Conservation (phyloP, 2,888 invertebrate genomes). For the Sicus ferrugineus region DNA sequence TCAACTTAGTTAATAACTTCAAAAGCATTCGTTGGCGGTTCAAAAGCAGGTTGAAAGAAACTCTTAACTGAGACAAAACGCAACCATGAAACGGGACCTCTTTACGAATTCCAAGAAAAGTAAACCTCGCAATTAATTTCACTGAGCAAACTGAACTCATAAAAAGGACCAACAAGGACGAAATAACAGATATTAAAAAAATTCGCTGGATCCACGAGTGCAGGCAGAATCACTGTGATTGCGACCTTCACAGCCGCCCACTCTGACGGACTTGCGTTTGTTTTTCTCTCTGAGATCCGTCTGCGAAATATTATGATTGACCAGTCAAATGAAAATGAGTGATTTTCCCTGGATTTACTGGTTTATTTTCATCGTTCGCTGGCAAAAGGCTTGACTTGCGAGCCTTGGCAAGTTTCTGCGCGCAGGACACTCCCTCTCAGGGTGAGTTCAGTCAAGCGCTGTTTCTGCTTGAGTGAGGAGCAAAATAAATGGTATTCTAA, state of each 20-base stretch:
- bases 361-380: slow-evolving; percentile 38
- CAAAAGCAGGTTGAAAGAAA: too few relatives aligned
- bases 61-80: too few relatives aligned
- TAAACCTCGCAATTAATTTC: slow-evolving; percentile 53
- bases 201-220: background rate
- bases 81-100: too few relatives aligned
- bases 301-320: slow-evolving; percentile 54
- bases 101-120: too few relatives aligned
- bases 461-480: slow-evolving; percentile 1
- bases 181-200: too few relatives aligned
- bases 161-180: background rate
- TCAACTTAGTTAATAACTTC: slow-evolving; percentile 21
- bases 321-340: slow-evolving; percentile 56
- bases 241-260: background rate
- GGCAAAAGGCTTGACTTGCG: background rate
- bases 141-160: slow-evolving; percentile 49
- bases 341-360: slow-evolving; percentile 20
- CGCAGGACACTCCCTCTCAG: background rate
- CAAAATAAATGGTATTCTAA: too few relatives aligned
- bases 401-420: background rate
- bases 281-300: slow-evolving; percentile 21
- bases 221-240: slow-evolving; percentile 15
- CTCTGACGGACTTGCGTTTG: slow-evolving; percentile 30
- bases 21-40: slow-evolving; percentile 17
- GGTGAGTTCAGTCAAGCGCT: background rate